Evolutionary conservation across 2,797 vertebrate genomes (phyloP), one percentile per base, ranked within the genome.

Genomic region (Pygocentrus nattereri): DNA sequence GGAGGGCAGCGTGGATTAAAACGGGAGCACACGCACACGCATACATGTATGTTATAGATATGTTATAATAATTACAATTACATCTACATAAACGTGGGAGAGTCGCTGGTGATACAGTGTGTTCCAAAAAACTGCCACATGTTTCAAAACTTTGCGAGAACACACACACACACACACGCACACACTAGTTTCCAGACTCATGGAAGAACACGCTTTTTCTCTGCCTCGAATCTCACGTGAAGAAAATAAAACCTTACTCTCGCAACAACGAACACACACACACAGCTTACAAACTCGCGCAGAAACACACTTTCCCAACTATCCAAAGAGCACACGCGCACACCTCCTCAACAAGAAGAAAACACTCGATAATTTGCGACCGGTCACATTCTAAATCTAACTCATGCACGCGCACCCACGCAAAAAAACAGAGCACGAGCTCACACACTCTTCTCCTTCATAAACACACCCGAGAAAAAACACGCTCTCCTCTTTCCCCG

Each of bases 341-440:
- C 49, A 52, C 49, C 16, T 12, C 16, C 50, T 18, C 50, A 52
- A 3, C 1, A 11, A 49, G 49, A 4, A 4, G 2, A 2, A 50
- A 2, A 16, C 6, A 7, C 12, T 8, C 49, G 50, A n/a, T n/a
- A n/a, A n/a, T n/a, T n/a, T 7, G 3, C 3, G 34, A 3, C 34
- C 34, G 38, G 3, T 3, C 3, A 3, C 38, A 38, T 7, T 38
- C 38, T 5, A 44, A 44, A 44, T n/a, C n/a, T n/a, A 3, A 6
- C 34, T 2, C 34, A 6, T 6, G 34, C 34, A 6, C 34, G 44
- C 21, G 50, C 44, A 69, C 56, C 8, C 56, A 58, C 52, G 21
- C 52, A 65, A 98, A 98, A 99, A 89, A 41, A 4, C 38, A 49
- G 5, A 19, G 52, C 19, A 5, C 19, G 52, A 19, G 18, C 54